These are phyloP conservation scores for Carassius gibelio DNA, from an alignment of 2,113 vertebrate genomes.

Conservation along the genomic window DNA sequence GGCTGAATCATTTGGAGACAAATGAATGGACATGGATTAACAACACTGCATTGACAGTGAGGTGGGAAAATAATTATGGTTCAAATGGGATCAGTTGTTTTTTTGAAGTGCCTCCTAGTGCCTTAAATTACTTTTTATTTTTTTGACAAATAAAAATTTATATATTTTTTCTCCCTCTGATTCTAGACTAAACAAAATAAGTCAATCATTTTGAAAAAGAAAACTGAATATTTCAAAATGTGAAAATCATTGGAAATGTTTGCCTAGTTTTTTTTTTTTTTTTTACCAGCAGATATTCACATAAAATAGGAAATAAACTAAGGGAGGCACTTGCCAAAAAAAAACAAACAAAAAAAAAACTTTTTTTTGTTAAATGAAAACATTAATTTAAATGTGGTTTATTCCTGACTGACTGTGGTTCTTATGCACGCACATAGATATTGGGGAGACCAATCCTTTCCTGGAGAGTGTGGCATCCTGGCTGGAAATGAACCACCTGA, in stretches of 20 bases:
- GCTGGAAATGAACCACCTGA: rapidly evolving
- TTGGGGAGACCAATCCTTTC: not conserved
- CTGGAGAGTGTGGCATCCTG: conserved; percentile 60
- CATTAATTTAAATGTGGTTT: not conserved
- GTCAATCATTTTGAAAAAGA: not conserved
- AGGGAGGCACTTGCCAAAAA: not conserved
- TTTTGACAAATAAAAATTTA: no score
- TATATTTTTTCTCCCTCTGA: no score
- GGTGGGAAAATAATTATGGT: conserved; percentile 54
- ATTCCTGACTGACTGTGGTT: not conserved
- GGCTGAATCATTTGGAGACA: conserved; percentile 38
- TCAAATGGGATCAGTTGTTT: not conserved
- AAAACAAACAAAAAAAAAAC: no score
- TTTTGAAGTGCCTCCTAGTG: no score
- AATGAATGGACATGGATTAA: conserved; percentile 70
- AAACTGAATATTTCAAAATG: not conserved
- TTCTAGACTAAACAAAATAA: no score
- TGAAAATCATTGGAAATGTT: not conserved
- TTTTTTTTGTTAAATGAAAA: no score
- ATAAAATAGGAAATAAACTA: not conserved
- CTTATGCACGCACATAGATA: conserved; percentile 3
- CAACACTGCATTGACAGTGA: conserved; percentile 34
- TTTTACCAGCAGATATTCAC: not conserved
- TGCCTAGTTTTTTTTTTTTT: not conserved
- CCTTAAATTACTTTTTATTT: no score